Conservation (phyloP, 1,140 invertebrate genomes). For the Telenomus remus region DNA sequence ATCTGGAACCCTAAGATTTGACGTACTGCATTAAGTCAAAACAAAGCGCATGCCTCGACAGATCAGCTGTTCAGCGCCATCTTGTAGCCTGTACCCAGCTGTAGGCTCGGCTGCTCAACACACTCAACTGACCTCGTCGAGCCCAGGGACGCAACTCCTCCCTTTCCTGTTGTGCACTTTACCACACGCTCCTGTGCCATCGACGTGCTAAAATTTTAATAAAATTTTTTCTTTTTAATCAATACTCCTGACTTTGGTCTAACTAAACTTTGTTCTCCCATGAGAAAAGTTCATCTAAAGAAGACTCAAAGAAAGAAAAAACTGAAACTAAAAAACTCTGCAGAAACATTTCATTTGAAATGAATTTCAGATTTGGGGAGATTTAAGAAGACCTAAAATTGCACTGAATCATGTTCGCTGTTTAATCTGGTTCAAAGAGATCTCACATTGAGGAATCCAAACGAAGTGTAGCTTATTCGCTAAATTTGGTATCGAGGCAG, state of each 20-base stretch:
- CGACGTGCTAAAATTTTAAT: conserved; percentile 24
- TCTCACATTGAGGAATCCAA: background rate
- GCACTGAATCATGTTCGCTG: background rate
- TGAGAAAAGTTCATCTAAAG: too few relatives aligned
- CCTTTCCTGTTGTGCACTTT: conserved; percentile 39
- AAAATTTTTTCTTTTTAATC: too few relatives aligned
- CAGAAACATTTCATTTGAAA: too few relatives aligned
- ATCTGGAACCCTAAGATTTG: background rate
- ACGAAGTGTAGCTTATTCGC: conserved; percentile 9
- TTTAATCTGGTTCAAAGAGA: conserved; percentile 4
- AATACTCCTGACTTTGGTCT: too few relatives aligned
- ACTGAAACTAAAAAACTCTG: too few relatives aligned
- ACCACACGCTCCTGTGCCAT: conserved; percentile 25
- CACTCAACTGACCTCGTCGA: conserved; percentile 67
- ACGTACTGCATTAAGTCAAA: conserved; percentile 32
- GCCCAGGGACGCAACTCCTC: conserved; percentile 52
- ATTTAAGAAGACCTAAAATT: too few relatives aligned
- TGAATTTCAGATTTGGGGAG: too few relatives aligned
- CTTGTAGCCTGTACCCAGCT: conserved; percentile 65
- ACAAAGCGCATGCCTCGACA: conserved; percentile 53
- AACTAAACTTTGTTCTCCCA: too few relatives aligned
- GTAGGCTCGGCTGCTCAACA: conserved; percentile 67
- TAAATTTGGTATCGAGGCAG: conserved; percentile 27
- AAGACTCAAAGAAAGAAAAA: too few relatives aligned
- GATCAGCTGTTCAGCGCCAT: conserved; percentile 73